Evolutionary conservation across 1,140 invertebrate genomes (phyloP).

Genomic region (Diabrotica undecimpunctata): DNA sequence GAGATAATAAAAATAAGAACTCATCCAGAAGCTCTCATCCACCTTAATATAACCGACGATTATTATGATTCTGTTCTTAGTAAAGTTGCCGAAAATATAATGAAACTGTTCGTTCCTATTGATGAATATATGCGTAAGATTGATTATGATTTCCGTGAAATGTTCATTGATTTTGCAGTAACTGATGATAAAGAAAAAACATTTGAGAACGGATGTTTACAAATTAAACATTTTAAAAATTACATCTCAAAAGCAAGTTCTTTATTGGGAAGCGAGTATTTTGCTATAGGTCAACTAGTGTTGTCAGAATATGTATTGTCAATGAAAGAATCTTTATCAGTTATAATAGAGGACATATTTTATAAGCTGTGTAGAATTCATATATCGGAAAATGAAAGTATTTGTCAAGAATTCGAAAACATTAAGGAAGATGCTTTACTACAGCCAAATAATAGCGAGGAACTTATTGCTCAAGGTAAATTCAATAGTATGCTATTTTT

Average conservation of each 20-base stretch:
- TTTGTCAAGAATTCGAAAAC: slow-evolving; percentile 61
- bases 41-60: slow-evolving; percentile 31
- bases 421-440: slow-evolving; percentile 57
- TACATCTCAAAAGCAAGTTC: slow-evolving; percentile 58
- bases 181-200: slow-evolving; percentile 14
- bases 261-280: slow-evolving; percentile 61
- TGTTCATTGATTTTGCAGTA: slow-evolving; percentile 22
- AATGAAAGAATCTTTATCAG: slow-evolving; percentile 48
- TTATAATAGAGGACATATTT: slow-evolving; percentile 51
- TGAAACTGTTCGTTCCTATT: slow-evolving; percentile 28
- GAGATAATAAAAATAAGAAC: slow-evolving; percentile 37
- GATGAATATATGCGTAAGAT: slow-evolving; percentile 20
- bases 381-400: slow-evolving; percentile 55
- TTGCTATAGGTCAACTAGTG: slow-evolving; percentile 53
- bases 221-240: slow-evolving; percentile 58
- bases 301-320: slow-evolving; percentile 50
- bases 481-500: not conserved
- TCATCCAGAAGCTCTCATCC: slow-evolving; percentile 20
- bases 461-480: slow-evolving; percentile 58
- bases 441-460: slow-evolving; percentile 65
- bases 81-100: slow-evolving; percentile 27
- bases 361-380: slow-evolving; percentile 45
- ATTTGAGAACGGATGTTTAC: slow-evolving; percentile 56
- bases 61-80: slow-evolving; percentile 22
- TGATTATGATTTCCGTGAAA: slow-evolving; percentile 24